Evolutionary conservation across 2,797 vertebrate genomes (phyloP), one percentile per base, ranked within the genome.

Genomic region (Sebastes flavidus): DNA sequence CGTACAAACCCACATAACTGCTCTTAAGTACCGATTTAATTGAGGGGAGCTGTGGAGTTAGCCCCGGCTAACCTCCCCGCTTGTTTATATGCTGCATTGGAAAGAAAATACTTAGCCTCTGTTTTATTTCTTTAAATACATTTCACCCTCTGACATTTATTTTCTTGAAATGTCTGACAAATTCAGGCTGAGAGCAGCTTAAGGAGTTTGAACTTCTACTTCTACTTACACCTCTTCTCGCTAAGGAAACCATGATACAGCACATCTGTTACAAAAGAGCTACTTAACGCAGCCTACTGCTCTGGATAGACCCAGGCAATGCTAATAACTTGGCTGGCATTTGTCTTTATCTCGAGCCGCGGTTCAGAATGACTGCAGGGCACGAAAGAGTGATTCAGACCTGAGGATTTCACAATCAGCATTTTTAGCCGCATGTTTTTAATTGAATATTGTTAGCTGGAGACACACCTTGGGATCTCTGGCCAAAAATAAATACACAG

Each of bases 381-480:
- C 36, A 76, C 2, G 38, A 55, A 12, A 20, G 69, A 61, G 34
- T 34, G 72, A 78, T 56, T 81, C 72, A 74, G 25, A 75, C 54
- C 46, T 1, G 8, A 49, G n/a, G 68, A 20, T 69, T 88, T 84
- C 54, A 60, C 77, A 69, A 75, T 82, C 76, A n/a, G 46, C 58
- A 34, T 46, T 42, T 54, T 16, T 55, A 58, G 25, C 56, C 61
- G 4, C 13, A 2, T 77, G n/a, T 71, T 84, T 66, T 66, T 71
- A 67, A 77, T 59, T 65, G 11, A 67, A 77, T 67, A 65, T 14
- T 25, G 34, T 75, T 14, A 2, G 24, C 16, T 16, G n/a, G 42
- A 84, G 81, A 77, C 83, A 54, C 54, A 62, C 63, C 56, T 56
- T 6, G 16, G 8, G 22, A 74, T 16, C 65, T 14, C 27, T 42